Conservation (phyloP, 2,888 invertebrate genomes). For the Eubasilissa splendida region DNA sequence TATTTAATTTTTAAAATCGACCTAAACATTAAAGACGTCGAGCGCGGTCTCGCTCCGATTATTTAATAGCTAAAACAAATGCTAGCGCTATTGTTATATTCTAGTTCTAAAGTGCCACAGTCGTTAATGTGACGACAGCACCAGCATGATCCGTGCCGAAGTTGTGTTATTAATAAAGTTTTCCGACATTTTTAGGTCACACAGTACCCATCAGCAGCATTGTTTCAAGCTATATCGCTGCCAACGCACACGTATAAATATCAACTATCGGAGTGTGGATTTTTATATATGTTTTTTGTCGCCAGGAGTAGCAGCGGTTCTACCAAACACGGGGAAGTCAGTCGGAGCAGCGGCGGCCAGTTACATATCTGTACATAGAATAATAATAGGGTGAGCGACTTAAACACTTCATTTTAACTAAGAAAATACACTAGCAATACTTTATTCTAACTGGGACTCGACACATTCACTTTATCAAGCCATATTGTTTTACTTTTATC, state of each 20-base stretch:
- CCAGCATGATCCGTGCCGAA: not conserved
- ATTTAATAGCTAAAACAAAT: no score
- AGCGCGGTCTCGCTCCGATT: no score
- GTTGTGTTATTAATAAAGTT: not conserved
- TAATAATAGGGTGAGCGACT: slow-evolving; percentile 55
- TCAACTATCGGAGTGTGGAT: no score
- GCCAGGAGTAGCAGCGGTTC: slow-evolving; percentile 56
- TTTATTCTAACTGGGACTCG: no score
- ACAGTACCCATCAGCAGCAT: not conserved
- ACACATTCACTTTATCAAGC: no score
- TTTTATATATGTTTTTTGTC: not conserved
- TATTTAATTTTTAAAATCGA: no score
- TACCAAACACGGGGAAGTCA: slow-evolving; percentile 58
- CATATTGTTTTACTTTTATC: no score
- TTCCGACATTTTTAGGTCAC: not conserved
- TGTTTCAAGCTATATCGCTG: not conserved
- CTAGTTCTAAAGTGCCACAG: not conserved
- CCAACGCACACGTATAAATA: not conserved
- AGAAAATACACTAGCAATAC: no score
- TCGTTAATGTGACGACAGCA: not conserved
- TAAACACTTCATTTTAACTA: not conserved
- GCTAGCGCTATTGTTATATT: no score
- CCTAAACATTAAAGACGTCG: no score
- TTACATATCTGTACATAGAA: slow-evolving; percentile 58
- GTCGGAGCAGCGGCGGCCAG: slow-evolving; percentile 52